Evolutionary conservation across 2,797 vertebrate species (phyloP).

Genomic region (Gallinago nigripennis): DNA sequence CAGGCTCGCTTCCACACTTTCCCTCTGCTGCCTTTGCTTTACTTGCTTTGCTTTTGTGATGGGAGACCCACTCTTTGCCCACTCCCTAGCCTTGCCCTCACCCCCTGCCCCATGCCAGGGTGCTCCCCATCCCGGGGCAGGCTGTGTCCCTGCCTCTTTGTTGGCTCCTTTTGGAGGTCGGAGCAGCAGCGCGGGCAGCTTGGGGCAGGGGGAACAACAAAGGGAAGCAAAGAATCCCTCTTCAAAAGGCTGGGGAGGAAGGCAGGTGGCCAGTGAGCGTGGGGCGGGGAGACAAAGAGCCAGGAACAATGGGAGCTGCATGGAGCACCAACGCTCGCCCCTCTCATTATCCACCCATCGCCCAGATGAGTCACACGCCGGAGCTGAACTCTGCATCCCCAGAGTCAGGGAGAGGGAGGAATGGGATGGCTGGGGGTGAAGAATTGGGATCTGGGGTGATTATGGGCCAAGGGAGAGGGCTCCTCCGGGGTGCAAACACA

Average conservation of each 20-base stretch:
- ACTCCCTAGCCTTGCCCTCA: background rate
- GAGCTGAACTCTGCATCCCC: background rate
- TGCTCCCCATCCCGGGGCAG: background rate
- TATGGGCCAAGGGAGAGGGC: background rate
- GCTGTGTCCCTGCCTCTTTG: background rate
- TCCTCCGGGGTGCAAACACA: background rate
- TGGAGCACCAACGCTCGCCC: background rate
- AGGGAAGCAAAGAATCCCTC: background rate
- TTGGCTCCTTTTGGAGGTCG: background rate
- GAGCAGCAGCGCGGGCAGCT: background rate
- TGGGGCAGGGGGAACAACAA: slow-evolving; percentile 16
- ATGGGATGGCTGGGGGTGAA: background rate
- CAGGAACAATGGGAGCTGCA: background rate
- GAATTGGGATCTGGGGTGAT: background rate
- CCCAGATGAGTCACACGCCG: background rate
- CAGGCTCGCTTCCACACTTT: background rate
- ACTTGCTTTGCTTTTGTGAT: background rate
- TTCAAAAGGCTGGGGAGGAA: background rate
- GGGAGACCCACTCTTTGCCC: background rate
- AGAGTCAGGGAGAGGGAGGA: background rate
- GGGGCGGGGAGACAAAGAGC: background rate
- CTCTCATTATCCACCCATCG: background rate
- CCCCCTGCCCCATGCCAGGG: accelerated
- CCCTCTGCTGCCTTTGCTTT: background rate
- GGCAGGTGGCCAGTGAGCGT: slow-evolving; percentile 51